Conservation (phyloP, 2,888 invertebrate genomes). For the Stenchaetothrips biformis region DNA sequence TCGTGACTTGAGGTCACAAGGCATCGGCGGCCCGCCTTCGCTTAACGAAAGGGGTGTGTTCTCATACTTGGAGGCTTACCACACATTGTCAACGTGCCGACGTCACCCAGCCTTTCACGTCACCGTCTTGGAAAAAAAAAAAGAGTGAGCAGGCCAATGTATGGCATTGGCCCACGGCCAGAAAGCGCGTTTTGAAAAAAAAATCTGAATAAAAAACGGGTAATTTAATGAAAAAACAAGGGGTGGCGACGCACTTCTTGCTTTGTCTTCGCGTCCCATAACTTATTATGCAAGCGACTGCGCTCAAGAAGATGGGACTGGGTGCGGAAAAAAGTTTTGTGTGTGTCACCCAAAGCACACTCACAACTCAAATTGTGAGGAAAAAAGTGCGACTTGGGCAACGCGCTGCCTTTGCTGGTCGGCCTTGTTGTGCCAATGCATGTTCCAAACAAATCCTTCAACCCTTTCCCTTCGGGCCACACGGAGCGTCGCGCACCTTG, state of each 20-base stretch:
- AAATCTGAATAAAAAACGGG: neutral
- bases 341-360: slow-evolving; percentile 24
- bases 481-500: neutral
- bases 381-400: neutral
- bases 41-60: slow-evolving; percentile 21
- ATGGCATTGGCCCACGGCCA: neutral
- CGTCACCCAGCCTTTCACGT: no score
- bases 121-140: neutral
- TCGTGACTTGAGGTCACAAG: neutral
- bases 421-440: neutral
- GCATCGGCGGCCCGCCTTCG: neutral
- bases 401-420: neutral
- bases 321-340: neutral
- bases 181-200: neutral
- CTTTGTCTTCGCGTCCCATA: neutral
- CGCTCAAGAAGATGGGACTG: slow-evolving; percentile 9
- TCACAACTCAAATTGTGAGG: slow-evolving; percentile 2
- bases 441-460: neutral
- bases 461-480: neutral
- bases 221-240: neutral
- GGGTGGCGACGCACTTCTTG: neutral
- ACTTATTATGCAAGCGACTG: neutral
- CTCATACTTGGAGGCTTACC: neutral
- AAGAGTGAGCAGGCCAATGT: neutral
- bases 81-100: neutral